These are phyloP conservation scores for Phocoena sinus DNA, from an alignment of 2,113 vertebrate genomes.

Conservation along the genomic window DNA sequence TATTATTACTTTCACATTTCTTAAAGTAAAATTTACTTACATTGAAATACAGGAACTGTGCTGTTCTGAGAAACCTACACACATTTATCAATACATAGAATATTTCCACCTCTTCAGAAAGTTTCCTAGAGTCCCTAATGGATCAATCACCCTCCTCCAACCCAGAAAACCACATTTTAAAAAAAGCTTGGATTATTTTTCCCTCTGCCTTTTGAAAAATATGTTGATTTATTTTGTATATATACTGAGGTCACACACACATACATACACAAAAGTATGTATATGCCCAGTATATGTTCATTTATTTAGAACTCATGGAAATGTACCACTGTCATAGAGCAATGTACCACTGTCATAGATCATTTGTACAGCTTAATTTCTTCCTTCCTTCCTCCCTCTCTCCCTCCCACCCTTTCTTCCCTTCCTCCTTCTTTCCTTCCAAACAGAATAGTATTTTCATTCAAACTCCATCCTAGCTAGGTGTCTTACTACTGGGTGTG, in stretches of 20 bases:
- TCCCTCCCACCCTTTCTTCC: not conserved
- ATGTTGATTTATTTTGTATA: not conserved
- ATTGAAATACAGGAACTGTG: not conserved
- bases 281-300: not conserved
- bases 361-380: not conserved
- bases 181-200: not conserved
- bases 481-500: not conserved
- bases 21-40: not conserved
- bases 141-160: not conserved
- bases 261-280: not conserved
- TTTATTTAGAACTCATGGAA: not conserved
- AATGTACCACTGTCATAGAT: not conserved
- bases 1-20: not conserved
- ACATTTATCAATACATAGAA: not conserved
- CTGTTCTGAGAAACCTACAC: not conserved
- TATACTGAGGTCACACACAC: not conserved
- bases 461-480: not conserved
- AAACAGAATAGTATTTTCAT: not conserved
- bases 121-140: not conserved
- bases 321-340: not conserved
- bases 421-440: not conserved
- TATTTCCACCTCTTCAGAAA: not conserved
- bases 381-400: not conserved
- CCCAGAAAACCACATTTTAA: not conserved
- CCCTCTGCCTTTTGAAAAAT: not conserved